phyloP scores from a whole-genome alignment of 2,113 vertebrate species.

The Leucosticte australis region DNA sequence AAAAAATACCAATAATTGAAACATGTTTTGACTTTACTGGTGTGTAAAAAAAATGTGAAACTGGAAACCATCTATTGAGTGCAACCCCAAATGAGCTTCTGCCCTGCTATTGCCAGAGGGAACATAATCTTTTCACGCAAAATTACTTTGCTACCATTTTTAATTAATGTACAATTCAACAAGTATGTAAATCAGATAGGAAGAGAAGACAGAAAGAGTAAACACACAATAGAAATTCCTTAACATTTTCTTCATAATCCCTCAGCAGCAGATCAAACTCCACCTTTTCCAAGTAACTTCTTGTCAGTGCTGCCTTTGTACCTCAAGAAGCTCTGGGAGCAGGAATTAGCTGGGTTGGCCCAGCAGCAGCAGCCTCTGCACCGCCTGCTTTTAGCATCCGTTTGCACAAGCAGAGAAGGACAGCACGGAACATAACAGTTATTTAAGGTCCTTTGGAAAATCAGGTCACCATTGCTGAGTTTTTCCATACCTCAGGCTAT shows the following conservation, averaged over 20 bases:
- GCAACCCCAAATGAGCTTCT: neutral
- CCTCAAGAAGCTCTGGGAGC: neutral
- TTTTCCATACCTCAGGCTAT: constrained; percentile 27
- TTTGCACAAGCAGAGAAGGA: neutral
- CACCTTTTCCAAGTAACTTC: neutral
- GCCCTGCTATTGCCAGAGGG: neutral
- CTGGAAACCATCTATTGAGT: neutral
- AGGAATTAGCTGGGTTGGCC: neutral
- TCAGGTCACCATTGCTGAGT: constrained; percentile 1
- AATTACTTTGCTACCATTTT: neutral
- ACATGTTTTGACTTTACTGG: neutral
- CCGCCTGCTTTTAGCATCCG: neutral
- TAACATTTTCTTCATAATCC: neutral
- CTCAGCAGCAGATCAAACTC: neutral
- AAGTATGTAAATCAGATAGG: neutral
- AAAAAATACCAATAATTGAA: neutral
- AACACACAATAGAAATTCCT: neutral
- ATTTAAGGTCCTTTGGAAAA: constrained; percentile 48
- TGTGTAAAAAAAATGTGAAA: neutral
- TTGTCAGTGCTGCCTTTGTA: neutral
- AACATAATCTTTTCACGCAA: neutral
- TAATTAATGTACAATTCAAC: neutral
- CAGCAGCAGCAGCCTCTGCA: neutral
- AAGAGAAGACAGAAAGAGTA: neutral
- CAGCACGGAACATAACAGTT: neutral